These are phyloP conservation scores for Samia ricini DNA, from an alignment of 1,140 invertebrate species.

Conservation along the genomic window DNA sequence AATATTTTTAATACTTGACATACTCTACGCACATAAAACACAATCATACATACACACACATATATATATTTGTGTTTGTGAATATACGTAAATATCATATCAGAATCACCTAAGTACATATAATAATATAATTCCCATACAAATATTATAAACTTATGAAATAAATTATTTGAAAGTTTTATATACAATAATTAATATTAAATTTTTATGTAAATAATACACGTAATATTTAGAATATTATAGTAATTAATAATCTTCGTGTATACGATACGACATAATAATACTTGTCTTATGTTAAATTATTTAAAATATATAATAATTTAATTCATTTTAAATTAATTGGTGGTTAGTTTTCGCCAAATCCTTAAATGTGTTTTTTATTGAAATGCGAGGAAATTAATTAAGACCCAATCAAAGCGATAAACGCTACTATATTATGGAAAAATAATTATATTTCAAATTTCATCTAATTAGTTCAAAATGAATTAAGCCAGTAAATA, in stretches of 20 bases:
- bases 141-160: conserved; percentile 52
- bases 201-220: conserved; percentile 24
- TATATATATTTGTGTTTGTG: not conserved
- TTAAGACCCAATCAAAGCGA: too few species aligned
- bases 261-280: conserved; percentile 8
- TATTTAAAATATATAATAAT: not conserved
- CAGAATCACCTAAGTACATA: conserved; percentile 1
- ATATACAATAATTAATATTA: conserved; percentile 43
- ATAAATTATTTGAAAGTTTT: conserved; percentile 46
- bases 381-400: too few species aligned
- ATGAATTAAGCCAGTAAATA: not conserved
- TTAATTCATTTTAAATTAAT: not conserved
- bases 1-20: not conserved
- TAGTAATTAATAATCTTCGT: not conserved
- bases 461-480: too few species aligned
- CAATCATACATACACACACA: not conserved
- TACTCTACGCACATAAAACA: too few species aligned
- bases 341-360: too few species aligned
- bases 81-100: not conserved
- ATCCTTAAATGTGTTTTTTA: too few species aligned
- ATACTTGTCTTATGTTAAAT: not conserved
- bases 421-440: too few species aligned
- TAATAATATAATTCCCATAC: conserved; percentile 49
- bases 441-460: too few species aligned
- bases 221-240: conserved; percentile 49